Percentiles rank a stretch among this genome's conserved stretches.
Evolutionary conservation across 92 coral and sea anemone genomes (phyloP).

Genomic region (Epizoanthus rinbou): DNA sequence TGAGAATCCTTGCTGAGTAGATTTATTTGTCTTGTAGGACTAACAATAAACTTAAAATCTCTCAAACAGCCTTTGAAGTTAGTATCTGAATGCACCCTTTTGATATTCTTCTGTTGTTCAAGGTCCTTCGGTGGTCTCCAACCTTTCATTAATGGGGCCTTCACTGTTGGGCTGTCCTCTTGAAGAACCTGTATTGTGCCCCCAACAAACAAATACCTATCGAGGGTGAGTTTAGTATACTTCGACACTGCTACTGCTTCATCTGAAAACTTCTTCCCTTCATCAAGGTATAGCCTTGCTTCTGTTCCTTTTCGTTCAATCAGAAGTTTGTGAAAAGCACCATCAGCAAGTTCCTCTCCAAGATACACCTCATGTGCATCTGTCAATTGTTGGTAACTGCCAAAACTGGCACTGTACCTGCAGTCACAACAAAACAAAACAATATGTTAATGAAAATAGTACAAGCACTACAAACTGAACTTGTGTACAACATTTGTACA

Average conservation of each 20-base stretch:
- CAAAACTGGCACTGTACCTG: conserved; percentile 71
- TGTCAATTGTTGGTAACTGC: conserved; percentile 44
- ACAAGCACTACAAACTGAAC: no score
- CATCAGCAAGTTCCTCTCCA: conserved; percentile 77
- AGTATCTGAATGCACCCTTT: conserved; percentile 62
- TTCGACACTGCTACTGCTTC: conserved; percentile 46
- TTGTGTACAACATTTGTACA: neutral
- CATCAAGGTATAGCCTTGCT: conserved; percentile 58
- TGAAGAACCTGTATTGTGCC: conserved; percentile 41
- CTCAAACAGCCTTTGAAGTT: conserved; percentile 73
- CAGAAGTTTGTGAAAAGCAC: conserved; percentile 54
- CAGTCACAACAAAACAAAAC: neutral
- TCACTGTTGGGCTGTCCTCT: no score
- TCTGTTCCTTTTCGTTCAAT: conserved; percentile 36
- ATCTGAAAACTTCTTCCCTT: conserved; percentile 13
- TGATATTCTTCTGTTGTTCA: conserved; percentile 16
- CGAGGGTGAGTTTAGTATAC: conserved; percentile 60
- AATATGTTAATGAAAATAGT: no score
- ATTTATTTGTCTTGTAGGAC: neutral
- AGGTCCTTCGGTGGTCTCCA: no score
- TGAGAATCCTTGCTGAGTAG: conserved; percentile 34
- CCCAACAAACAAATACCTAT: conserved; percentile 65
- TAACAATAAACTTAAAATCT: conserved; percentile 35
- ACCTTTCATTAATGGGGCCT: conserved; percentile 36
- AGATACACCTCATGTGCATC: conserved; percentile 55